Evolutionary conservation across 2,888 invertebrate species (phyloP).

Genomic region (Oithona nana): DNA sequence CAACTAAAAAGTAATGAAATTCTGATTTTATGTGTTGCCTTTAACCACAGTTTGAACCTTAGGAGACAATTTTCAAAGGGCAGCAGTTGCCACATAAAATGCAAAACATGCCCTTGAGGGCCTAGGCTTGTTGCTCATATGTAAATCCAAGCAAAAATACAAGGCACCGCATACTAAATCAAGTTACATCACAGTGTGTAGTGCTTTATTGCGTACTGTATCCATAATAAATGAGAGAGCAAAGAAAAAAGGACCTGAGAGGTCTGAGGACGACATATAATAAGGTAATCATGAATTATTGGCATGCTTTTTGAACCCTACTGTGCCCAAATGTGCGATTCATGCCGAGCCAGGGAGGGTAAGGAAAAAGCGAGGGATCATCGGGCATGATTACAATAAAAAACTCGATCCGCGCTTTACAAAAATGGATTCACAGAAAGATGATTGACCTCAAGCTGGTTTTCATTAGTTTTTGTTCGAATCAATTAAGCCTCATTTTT

Average conservation of each 20-base stretch:
- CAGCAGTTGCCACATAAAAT: no score
- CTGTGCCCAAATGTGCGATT: background rate
- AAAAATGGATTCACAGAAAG: no score
- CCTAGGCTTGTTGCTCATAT: no score
- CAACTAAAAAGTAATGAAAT: no score
- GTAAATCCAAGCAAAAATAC: no score
- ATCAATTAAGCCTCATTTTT: background rate
- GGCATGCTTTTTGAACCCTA: background rate
- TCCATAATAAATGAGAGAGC: background rate
- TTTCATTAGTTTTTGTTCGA: background rate
- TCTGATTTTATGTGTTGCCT: no score
- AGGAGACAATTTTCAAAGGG: no score
- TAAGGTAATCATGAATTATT: background rate
- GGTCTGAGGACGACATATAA: background rate
- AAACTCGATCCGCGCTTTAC: no score
- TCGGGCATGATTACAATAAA: background rate
- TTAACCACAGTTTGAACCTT: no score
- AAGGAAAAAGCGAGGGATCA: background rate
- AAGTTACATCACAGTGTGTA: no score
- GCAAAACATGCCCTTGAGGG: no score
- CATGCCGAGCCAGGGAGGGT: background rate
- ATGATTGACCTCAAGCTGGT: background rate
- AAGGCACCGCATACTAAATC: no score
- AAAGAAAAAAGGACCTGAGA: background rate
- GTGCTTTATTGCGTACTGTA: background rate